Percentiles rank a stretch among this genome's conserved stretches.
Conservation (phyloP, 2,888 invertebrate species). For the Piscicola geometra region DNA sequence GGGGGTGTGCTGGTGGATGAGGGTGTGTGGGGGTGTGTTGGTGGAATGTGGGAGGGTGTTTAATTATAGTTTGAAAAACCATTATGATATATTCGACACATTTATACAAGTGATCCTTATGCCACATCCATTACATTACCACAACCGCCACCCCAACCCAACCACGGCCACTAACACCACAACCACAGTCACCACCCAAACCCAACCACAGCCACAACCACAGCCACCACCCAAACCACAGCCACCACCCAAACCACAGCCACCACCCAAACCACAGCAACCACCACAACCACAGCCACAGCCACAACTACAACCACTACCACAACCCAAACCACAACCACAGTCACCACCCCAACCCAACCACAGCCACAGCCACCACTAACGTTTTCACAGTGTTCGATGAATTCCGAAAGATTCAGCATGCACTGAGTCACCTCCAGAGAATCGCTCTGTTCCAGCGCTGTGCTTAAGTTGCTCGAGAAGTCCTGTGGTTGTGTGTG, state of each 20-base stretch:
- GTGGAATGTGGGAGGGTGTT: too few relatives aligned
- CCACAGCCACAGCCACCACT: not conserved
- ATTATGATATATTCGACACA: too few relatives aligned
- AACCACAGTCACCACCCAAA: too few relatives aligned
- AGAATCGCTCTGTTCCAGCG: conserved; percentile 79
- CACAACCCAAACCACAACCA: too few relatives aligned
- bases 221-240: not conserved
- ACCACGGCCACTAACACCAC: too few relatives aligned
- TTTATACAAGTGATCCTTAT: too few relatives aligned
- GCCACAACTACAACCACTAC: not conserved
- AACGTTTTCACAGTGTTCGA: conserved; percentile 88
- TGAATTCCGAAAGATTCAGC: conserved; percentile 94
- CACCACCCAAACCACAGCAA: not conserved
- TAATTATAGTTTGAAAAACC: too few relatives aligned
- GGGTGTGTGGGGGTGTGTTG: too few relatives aligned
- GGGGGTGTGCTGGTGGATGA: too few relatives aligned
- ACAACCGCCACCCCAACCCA: too few relatives aligned
- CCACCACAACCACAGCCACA: not conserved
- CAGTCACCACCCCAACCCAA: too few relatives aligned
- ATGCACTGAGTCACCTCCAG: conserved; percentile 94
- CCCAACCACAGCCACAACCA: not conserved
- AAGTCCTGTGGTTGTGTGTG: conserved; percentile 61
- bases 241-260: not conserved
- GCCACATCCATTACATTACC: too few relatives aligned
- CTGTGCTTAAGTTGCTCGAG: conserved; percentile 67